Evolutionary conservation across 1,140 invertebrate species (phyloP).

Genomic region (Acromyrmex charruanus): DNA sequence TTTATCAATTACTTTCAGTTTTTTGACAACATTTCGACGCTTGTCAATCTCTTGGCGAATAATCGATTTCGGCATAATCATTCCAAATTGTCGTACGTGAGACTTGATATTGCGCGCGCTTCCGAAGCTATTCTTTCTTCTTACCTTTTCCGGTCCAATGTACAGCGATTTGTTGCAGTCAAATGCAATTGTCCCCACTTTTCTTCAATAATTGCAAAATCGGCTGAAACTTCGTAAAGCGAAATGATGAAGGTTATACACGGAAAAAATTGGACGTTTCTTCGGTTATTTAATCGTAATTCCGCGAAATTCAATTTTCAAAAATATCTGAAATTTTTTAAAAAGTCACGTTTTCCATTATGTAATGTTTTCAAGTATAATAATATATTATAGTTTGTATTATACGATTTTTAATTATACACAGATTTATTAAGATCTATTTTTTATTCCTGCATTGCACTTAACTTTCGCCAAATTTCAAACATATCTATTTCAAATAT

Average conservation of each 20-base stretch:
- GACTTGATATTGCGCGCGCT: slow-evolving; percentile 74
- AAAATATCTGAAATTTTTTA: slow-evolving; percentile 2
- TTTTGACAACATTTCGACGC: slow-evolving; percentile 46
- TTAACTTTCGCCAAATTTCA: too few relatives aligned
- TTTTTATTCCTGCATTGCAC: too few relatives aligned
- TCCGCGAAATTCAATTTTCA: slow-evolving; percentile 12
- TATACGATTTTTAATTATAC: not conserved
- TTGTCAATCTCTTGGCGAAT: slow-evolving; percentile 61
- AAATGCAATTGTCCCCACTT: slow-evolving; percentile 76
- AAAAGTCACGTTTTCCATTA: not conserved
- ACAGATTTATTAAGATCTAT: not conserved
- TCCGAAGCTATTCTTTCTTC: slow-evolving; percentile 67
- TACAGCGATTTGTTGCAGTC: slow-evolving; percentile 72
- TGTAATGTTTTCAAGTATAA: not conserved
- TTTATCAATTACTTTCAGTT: not conserved
- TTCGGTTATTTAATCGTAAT: slow-evolving; percentile 29
- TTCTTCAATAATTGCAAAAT: slow-evolving; percentile 78
- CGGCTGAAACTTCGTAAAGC: slow-evolving; percentile 61
- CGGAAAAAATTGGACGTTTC: slow-evolving; percentile 28
- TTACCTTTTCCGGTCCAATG: slow-evolving; percentile 42
- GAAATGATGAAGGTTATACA: slow-evolving; percentile 19
- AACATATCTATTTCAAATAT: too few relatives aligned
- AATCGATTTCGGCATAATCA: slow-evolving; percentile 60
- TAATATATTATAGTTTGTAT: not conserved
- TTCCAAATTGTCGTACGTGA: slow-evolving; percentile 64